Evolutionary conservation across 2,113 vertebrate species (phyloP).

Genomic region (Epinephelus moara): DNA sequence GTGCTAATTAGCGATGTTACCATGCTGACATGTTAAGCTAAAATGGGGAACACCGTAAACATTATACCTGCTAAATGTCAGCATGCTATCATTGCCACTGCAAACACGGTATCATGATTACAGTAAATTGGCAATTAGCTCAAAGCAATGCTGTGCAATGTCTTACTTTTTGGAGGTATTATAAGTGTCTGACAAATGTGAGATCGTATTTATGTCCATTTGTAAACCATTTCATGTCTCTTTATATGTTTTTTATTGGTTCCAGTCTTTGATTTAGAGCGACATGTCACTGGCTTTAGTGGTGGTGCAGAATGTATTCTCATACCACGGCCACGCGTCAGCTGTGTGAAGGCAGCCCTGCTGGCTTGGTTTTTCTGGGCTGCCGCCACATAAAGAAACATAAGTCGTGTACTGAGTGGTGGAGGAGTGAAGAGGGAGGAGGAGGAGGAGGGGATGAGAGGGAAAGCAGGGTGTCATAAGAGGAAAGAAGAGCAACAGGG

Average conservation of each 20-base stretch:
- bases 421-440: slow-evolving; percentile 28
- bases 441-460: slow-evolving; percentile 29
- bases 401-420: slow-evolving; percentile 38
- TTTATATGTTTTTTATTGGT: not conserved
- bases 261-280: slow-evolving; percentile 27
- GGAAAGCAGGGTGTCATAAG: slow-evolving; percentile 52
- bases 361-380: slow-evolving; percentile 54
- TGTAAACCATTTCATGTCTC: not conserved
- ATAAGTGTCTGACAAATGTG: not conserved
- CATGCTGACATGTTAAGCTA: not conserved
- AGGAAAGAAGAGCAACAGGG: slow-evolving; percentile 51
- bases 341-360: slow-evolving; percentile 21
- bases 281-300: slow-evolving; percentile 25
- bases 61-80: not conserved
- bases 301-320: slow-evolving; percentile 27
- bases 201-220: not conserved
- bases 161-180: not conserved
- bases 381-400: slow-evolving; percentile 48
- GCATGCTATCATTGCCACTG: not conserved
- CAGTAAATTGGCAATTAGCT: not conserved
- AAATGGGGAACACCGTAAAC: not conserved
- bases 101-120: not conserved
- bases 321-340: slow-evolving; percentile 28
- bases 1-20: not conserved
- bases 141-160: not conserved